Base-by-base conservation (phyloP, 2,113 vertebrate genomes). In the Eretmochelys imbricata region DNA sequence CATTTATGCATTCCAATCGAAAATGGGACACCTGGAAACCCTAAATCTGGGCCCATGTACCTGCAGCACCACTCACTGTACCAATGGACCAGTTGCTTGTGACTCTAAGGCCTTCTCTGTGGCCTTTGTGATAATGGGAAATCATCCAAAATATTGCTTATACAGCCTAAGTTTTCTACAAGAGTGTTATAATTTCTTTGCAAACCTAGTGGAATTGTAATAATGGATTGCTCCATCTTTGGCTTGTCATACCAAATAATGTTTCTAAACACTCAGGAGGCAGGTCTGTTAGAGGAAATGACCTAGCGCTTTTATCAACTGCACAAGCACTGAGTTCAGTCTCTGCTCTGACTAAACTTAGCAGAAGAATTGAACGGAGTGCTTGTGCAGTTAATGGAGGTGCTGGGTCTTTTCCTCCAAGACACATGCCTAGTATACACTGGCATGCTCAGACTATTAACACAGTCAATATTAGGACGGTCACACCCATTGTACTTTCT, bases 281-380 rank as follows among this genome's bases (percentile, higher is more conserved):
- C 62, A 82, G 3, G 1, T 27, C 2, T 76, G 5, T 55, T 81
- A 53, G 75, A 82, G 25, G 81, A 89, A 81, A 76, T 24, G 72
- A 22, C 62, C 72, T 46, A 89, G 0, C 6, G 46, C 2, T 6
- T 87, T 38, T 82, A 38, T 14, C 78, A 84, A 84, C 1, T 20
- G 19, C 1, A 35, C 16, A 65, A 53, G 54, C 11, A 20, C 0
- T 1, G 51, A 82, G 16, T 10, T n/a, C 25, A 13, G 65, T 54
- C 1, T 19, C 3, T 49, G 87, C 91, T 81, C 35, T 62, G 25
- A 25, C 9, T 7, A 57, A 12, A 35, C 19, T 62, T 49, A 50
- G 10, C 5, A 20, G 5, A 1, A 17, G 65, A 4, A 14, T 75
- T 59, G 78, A 62, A 12, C 4, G 49, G 8, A 55, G 10, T 50